Evolutionary conservation across 2,797 vertebrate species (phyloP).

Genomic region (Lepilemur septentrionalis): DNA sequence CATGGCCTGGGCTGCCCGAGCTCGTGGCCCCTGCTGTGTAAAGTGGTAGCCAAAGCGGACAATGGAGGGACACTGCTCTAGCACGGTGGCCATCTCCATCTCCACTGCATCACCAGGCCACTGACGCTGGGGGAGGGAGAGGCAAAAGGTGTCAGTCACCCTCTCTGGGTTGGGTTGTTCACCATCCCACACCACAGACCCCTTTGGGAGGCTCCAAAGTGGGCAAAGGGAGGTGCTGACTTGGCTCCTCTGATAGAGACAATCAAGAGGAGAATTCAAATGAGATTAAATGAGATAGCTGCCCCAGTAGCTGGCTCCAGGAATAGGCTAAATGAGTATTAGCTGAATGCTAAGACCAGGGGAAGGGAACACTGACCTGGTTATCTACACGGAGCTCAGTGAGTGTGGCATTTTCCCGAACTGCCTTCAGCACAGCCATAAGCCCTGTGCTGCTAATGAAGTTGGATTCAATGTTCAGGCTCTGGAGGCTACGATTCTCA

Average conservation of each 20-base stretch:
- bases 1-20: conserved; percentile 93
- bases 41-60: conserved; percentile 96
- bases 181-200: not conserved
- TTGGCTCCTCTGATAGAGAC: not conserved
- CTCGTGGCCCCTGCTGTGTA: conserved; percentile 95
- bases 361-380: conserved; percentile 86
- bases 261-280: not conserved
- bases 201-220: not conserved
- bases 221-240: not conserved
- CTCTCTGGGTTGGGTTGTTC: not conserved
- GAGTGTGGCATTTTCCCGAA: conserved; percentile 89
- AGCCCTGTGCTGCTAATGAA: conserved; percentile 95
- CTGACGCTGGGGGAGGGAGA: conserved; percentile 87
- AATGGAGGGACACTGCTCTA: conserved; percentile 94
- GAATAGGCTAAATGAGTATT: not conserved
- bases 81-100: conserved; percentile 97
- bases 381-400: conserved; percentile 95
- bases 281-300: not conserved
- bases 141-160: not conserved
- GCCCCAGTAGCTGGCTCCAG: not conserved
- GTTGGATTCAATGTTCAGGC: conserved; percentile 97
- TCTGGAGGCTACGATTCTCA: conserved; percentile 92
- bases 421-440: conserved; percentile 91
- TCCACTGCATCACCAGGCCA: conserved; percentile 93
- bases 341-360: not conserved